Evolutionary conservation across 2,113 vertebrate genomes (phyloP).

Genomic region (Taurulus bubalis): DNA sequence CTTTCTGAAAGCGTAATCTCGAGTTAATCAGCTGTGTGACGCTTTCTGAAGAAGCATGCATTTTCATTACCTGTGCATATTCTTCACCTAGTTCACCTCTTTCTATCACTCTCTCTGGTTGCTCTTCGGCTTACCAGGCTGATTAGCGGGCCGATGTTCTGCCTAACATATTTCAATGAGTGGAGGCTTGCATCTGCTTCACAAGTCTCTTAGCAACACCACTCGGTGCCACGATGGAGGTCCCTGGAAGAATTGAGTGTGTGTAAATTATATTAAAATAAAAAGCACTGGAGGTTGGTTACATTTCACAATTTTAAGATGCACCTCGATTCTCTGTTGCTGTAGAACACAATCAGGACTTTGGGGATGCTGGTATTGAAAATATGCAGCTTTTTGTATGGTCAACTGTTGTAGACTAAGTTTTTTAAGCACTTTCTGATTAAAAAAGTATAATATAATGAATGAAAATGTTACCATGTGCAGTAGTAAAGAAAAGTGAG

Average conservation of each 20-base stretch:
- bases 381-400: no score
- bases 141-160: background rate
- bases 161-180: slow-evolving; percentile 21
- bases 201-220: slow-evolving; percentile 30
- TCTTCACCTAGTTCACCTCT: background rate
- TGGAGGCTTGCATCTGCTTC: background rate
- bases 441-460: no score
- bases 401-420: no score
- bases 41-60: slow-evolving; percentile 17
- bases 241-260: background rate
- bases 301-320: no score
- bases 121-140: background rate
- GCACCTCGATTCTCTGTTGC: no score
- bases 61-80: slow-evolving; percentile 46
- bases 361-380: no score
- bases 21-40: slow-evolving; percentile 44
- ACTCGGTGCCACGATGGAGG: background rate
- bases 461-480: no score
- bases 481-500: no score
- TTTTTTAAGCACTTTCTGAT: no score
- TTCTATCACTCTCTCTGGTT: background rate
- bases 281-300: background rate
- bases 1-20: slow-evolving; percentile 38
- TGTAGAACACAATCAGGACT: no score
- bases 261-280: background rate